These are phyloP conservation scores for Sibirionetta formosa DNA, from an alignment of 2,797 vertebrate genomes.

Conservation along the genomic window DNA sequence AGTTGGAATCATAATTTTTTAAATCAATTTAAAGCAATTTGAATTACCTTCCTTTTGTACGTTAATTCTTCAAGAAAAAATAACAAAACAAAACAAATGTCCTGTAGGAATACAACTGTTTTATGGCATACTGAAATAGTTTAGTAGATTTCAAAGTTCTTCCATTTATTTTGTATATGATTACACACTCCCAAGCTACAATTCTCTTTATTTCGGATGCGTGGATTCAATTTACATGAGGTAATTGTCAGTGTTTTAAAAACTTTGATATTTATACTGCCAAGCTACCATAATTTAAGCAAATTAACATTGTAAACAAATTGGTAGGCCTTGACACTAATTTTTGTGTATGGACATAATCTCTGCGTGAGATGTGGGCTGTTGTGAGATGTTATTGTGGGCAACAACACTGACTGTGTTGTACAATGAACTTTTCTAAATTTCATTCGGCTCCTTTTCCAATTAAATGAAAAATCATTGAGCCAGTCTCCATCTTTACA, in stretches of 20 bases:
- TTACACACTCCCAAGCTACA: neutral
- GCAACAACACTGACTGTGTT: neutral
- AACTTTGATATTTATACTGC: neutral
- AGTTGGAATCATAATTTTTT: neutral
- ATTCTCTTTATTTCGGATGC: neutral
- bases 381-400: neutral
- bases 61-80: neutral
- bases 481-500: neutral
- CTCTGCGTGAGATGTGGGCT: neutral
- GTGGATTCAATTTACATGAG: neutral
- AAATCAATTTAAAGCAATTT: neutral
- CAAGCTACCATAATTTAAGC: neutral
- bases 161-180: neutral
- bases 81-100: neutral
- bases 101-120: neutral
- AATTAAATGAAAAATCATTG: neutral
- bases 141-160: neutral
- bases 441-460: neutral
- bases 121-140: neutral
- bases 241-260: neutral
- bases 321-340: neutral
- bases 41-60: neutral
- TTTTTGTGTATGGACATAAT: neutral
- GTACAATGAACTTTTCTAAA: neutral
- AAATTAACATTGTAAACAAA: neutral